A percentile compares a stretch with the other conserved stretches of the same genome.
Evolutionary conservation across 2,113 vertebrate species (phyloP).

Genomic region (Odobenus rosmarus): DNA sequence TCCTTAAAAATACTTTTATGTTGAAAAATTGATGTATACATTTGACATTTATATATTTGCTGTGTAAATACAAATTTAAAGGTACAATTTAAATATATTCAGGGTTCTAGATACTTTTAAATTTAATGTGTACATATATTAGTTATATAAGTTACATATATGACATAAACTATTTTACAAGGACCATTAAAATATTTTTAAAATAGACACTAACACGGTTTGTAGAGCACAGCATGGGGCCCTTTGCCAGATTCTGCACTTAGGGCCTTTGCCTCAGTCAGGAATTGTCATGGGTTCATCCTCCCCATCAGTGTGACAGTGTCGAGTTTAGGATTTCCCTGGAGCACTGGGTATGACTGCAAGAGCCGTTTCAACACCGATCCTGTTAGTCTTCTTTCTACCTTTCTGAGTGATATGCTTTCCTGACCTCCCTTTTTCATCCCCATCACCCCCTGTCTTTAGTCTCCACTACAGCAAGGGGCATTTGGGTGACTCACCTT

Average conservation of each 20-base stretch:
- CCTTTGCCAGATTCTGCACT: not conserved
- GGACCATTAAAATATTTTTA: not conserved
- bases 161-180: not conserved
- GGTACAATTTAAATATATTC: slow-evolving; percentile 17
- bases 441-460: accelerated
- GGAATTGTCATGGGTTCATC: too few species aligned
- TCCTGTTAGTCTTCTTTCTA: not conserved
- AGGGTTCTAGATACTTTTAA: not conserved
- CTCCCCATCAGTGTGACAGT: accelerated
- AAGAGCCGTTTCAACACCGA: accelerated
- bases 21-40: not conserved
- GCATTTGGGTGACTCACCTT: not conserved
- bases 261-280: not conserved
- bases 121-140: not conserved
- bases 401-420: not conserved
- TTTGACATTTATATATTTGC: slow-evolving; percentile 19
- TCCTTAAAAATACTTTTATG: not conserved
- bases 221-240: not conserved
- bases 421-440: not conserved
- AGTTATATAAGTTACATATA: not conserved
- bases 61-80: slow-evolving; percentile 13
- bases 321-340: not conserved
- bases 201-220: not conserved
- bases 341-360: not conserved
- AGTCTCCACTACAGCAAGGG: not conserved